Evolutionary conservation across 2,113 vertebrate genomes (phyloP), one percentile per base, ranked within the genome.

Genomic region (Albula goreensis): DNA sequence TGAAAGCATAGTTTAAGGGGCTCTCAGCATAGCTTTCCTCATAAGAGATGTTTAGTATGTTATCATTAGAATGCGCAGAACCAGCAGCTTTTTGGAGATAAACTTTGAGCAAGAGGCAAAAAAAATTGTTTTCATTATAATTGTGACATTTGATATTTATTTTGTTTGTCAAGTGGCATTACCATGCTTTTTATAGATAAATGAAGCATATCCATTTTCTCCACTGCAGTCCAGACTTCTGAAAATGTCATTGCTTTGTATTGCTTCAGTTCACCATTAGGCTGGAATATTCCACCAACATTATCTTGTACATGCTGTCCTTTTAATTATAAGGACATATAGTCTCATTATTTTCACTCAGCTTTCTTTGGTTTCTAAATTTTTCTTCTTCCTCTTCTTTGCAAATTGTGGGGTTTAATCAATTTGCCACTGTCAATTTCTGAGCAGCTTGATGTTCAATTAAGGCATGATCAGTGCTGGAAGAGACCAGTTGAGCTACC

Each of bases 361-460:
- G 25, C n/a, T 57, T 80, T 17, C 8, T 82, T 81, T 78, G 70
- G 31, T 81, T 50, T 41, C 78, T 81, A 19, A 60, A 87, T 83
- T 80, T 41, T 5, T 5, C 78, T 85, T 77, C 52, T 87, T 80
- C 50, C 51, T n/a, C 80, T 60, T 83, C 82, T 85, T 87, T 77
- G 82, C 66, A 81, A 82, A 84, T 81, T 50, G 63, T 7, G 50
- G n/a, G 63, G 78, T 80, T 88, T 87, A 87, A 60, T 70, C 51
- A 81, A 85, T 83, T 88, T 81, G 66, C 79, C 82, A 49, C 48
- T 60, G 53, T 84, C 81, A 82, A 85, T 90, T 88, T 82, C 13
- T 51, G 31, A 74, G 63, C 81, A 60, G 78, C 70, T 85, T 84
- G 82, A 85, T 77, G 85, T 86, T 85, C 74, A 84, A 66, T 79